Percentiles rank a stretch among this genome's conserved stretches.
phyloP scores from a whole-genome alignment of 2,888 invertebrate genomes.

The Homarus gammarus region DNA sequence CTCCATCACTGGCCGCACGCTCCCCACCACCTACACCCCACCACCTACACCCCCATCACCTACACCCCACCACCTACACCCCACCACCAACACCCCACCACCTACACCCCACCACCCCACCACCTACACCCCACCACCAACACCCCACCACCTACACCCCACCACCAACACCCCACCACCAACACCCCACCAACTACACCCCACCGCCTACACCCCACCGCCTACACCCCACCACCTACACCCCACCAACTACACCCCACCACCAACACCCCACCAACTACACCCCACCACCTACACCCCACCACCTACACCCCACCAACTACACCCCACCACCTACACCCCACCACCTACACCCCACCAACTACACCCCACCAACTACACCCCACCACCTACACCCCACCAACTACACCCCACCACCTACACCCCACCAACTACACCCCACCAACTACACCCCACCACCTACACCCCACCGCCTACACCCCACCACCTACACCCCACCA shows the following conservation, averaged over 20 bases:
- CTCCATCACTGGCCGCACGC: conserved; percentile 33
- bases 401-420: background rate
- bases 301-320: background rate
- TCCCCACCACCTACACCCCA: background rate
- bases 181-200: background rate
- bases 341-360: background rate
- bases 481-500: background rate
- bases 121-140: background rate
- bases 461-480: background rate
- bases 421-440: background rate
- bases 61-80: background rate
- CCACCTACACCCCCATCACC: conserved; percentile 6
- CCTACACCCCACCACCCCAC: background rate
- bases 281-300: background rate
- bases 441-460: background rate
- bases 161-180: background rate
- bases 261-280: background rate
- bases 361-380: background rate
- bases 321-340: background rate
- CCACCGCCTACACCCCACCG: background rate
- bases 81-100: background rate
- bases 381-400: background rate
- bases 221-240: too few species aligned
- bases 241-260: background rate
- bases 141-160: background rate